Evolutionary conservation across 2,888 invertebrate species (phyloP).

Genomic region (Drosophila picticornis): DNA sequence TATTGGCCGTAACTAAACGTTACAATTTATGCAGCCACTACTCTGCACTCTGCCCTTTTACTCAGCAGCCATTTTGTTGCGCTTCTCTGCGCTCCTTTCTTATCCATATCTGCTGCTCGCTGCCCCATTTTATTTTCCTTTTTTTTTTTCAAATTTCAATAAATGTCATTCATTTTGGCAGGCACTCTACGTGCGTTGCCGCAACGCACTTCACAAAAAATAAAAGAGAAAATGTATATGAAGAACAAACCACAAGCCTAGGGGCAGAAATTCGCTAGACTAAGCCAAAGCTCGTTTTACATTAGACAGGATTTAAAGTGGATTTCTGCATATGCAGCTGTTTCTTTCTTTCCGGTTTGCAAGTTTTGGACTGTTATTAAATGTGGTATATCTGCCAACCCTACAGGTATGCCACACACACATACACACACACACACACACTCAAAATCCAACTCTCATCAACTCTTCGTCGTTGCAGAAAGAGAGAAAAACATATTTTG

Average conservation of each 20-base stretch:
- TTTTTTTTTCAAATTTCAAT: constrained; percentile 67
- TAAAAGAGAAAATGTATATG: neutral
- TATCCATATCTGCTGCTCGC: constrained; percentile 11
- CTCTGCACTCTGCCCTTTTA: constrained; percentile 35
- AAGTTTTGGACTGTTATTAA: constrained; percentile 53
- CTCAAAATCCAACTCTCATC: constrained; percentile 18
- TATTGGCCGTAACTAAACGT: constrained; percentile 72
- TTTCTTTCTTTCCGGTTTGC: constrained; percentile 41
- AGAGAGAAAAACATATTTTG: neutral
- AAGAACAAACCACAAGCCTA: neutral
- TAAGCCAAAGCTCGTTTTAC: constrained; percentile 51
- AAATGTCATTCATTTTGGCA: constrained; percentile 81
- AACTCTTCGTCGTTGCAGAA: constrained; percentile 3
- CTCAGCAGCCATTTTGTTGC: constrained; percentile 53
- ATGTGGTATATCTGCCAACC: constrained; percentile 26
- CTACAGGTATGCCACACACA: constrained; percentile 25
- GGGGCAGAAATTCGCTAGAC: constrained; percentile 54
- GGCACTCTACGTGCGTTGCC: constrained; percentile 72
- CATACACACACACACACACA: neutral
- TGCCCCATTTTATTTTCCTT: neutral
- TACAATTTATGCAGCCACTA: constrained; percentile 69
- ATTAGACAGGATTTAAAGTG: constrained; percentile 72
- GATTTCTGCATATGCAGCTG: constrained; percentile 66
- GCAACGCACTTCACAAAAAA: constrained; percentile 59
- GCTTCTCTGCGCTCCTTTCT: constrained; percentile 45